Conservation (phyloP, 2,113 vertebrate species). For the Oreochromis spilurus region DNA sequence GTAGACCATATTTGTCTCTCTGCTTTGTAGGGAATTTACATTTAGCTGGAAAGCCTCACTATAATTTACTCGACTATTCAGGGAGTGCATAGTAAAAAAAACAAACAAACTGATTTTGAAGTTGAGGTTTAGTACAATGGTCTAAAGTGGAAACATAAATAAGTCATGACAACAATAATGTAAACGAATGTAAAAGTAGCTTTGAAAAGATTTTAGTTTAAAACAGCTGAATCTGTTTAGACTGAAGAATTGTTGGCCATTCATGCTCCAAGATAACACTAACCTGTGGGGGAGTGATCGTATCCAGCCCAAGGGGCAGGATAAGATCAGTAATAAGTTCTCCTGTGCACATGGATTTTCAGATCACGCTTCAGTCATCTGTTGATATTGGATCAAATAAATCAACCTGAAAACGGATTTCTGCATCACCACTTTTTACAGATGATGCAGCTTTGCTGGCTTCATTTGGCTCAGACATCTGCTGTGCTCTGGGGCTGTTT, state of each 20-base stretch:
- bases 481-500: background rate
- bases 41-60: background rate
- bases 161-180: background rate
- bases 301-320: background rate
- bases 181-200: background rate
- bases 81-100: background rate
- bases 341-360: background rate
- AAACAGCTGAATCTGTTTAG: fast-evolving
- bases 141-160: background rate
- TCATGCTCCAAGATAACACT: background rate
- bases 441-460: background rate
- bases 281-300: background rate
- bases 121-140: background rate
- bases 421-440: background rate
- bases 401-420: slow-evolving; percentile 7
- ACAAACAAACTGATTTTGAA: background rate
- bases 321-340: background rate
- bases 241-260: background rate
- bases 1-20: background rate
- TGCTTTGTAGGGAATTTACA: background rate
- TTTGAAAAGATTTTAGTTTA: background rate
- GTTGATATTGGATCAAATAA: background rate
- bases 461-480: background rate
- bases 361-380: background rate
- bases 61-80: background rate